Percentiles rank a stretch among this genome's conserved stretches.
Conservation (phyloP, 2,797 vertebrate genomes). For the Leuciscus waleckii region DNA sequence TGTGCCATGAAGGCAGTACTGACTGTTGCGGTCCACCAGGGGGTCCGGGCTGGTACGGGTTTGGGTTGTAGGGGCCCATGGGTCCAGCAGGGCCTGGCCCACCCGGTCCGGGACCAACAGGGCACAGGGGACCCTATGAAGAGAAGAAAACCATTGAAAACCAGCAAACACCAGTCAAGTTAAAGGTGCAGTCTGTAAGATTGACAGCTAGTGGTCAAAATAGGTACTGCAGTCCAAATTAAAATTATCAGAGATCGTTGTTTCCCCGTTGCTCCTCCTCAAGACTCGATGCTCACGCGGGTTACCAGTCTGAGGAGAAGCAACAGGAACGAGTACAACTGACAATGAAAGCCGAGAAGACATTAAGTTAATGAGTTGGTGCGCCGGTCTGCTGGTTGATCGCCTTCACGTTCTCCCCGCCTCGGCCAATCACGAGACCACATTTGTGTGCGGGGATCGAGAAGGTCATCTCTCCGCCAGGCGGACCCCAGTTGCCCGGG, state of each 20-base stretch:
- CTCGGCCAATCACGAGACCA: constrained; percentile 92
- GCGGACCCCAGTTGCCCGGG: constrained; percentile 88
- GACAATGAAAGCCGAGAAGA: no score
- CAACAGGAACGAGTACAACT: no score
- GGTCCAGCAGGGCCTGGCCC: constrained; percentile 86
- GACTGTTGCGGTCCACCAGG: constrained; percentile 91
- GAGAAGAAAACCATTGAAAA: constrained; percentile 13
- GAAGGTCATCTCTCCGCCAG: constrained; percentile 92
- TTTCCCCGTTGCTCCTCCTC: no score
- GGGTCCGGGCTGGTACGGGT: constrained; percentile 90
- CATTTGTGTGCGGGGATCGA: constrained; percentile 95
- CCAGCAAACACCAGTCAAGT: background rate
- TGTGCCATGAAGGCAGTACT: constrained; percentile 66
- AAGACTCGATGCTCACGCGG: no score
- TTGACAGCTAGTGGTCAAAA: no score
- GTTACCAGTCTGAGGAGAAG: no score
- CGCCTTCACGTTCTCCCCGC: constrained; percentile 92
- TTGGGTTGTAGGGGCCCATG: constrained; percentile 93
- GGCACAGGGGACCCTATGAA: constrained; percentile 87
- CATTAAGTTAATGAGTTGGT: no score
- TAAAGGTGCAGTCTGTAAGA: no score
- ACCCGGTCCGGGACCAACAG: constrained; percentile 82
- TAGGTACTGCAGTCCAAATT: no score
- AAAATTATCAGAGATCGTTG: no score
- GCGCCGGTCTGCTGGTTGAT: constrained; percentile 97